phyloP scores from a whole-genome alignment of 2,113 vertebrate genomes.

The Tamias sibiricus region DNA sequence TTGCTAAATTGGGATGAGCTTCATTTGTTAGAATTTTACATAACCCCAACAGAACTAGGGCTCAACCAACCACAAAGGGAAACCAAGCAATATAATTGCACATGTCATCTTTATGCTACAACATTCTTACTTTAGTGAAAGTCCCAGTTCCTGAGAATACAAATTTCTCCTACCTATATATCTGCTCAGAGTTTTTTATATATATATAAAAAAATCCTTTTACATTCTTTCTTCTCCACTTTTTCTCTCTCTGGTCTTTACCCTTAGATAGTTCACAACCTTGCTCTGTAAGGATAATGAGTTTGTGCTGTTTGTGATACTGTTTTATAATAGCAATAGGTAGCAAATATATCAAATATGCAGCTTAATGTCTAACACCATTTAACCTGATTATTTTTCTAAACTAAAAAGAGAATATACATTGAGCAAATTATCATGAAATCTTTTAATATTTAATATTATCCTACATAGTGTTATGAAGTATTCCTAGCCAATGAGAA shows the following conservation, averaged over 20 bases:
- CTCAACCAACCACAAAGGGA: background rate
- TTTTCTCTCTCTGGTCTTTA: background rate
- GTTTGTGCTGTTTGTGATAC: background rate
- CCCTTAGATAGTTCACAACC: background rate
- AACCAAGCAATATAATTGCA: constrained; percentile 28
- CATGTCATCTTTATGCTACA: background rate
- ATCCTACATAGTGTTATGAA: background rate
- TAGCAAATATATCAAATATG: background rate
- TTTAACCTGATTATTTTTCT: background rate
- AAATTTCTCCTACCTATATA: background rate
- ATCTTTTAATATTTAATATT: background rate
- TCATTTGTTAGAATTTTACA: background rate
- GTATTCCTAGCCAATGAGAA: background rate
- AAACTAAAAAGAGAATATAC: background rate
- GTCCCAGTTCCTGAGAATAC: background rate
- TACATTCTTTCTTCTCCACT: background rate
- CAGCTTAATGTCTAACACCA: background rate
- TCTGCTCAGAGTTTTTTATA: background rate
- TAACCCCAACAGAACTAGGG: background rate
- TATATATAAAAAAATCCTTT: background rate
- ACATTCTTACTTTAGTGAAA: background rate
- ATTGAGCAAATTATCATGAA: background rate
- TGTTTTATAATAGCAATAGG: background rate
- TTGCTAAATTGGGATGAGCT: background rate
- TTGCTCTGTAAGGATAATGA: background rate